These are phyloP conservation scores for Emys orbicularis DNA, from an alignment of 2,797 vertebrate species.

Conservation along the genomic window DNA sequence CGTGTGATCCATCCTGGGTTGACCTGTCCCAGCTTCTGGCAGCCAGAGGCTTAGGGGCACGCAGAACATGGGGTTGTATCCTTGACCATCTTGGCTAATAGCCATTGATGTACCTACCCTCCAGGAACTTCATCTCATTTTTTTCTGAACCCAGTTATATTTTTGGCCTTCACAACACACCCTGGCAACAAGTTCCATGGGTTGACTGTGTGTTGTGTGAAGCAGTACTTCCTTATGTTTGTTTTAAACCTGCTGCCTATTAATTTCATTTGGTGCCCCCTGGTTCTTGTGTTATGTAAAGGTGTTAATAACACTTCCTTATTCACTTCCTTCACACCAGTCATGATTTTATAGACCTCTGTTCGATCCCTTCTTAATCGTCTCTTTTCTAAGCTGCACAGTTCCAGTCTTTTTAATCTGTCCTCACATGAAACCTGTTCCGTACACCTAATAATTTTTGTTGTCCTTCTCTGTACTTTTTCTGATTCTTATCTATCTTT, in stretches of 20 bases:
- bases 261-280: not conserved
- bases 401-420: not conserved
- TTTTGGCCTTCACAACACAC: not conserved
- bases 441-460: not conserved
- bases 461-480: not conserved
- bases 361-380: not conserved
- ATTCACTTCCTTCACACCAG: not conserved
- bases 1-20: not conserved
- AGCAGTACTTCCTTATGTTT: not conserved
- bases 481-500: not conserved
- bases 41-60: not conserved
- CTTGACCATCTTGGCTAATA: not conserved
- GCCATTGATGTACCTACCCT: not conserved
- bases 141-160: not conserved
- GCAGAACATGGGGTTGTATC: not conserved
- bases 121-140: not conserved
- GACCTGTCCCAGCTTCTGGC: not conserved
- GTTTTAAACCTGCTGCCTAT: not conserved
- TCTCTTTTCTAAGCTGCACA: not conserved
- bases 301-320: not conserved
- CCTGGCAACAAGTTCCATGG: not conserved
- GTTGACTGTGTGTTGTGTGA: not conserved
- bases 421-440: not conserved
- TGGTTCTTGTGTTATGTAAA: not conserved
- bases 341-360: not conserved